Evolutionary conservation across 2,797 vertebrate species (phyloP), one percentile per base, ranked within the genome.

Genomic region (Mormyrops attenuatus): DNA sequence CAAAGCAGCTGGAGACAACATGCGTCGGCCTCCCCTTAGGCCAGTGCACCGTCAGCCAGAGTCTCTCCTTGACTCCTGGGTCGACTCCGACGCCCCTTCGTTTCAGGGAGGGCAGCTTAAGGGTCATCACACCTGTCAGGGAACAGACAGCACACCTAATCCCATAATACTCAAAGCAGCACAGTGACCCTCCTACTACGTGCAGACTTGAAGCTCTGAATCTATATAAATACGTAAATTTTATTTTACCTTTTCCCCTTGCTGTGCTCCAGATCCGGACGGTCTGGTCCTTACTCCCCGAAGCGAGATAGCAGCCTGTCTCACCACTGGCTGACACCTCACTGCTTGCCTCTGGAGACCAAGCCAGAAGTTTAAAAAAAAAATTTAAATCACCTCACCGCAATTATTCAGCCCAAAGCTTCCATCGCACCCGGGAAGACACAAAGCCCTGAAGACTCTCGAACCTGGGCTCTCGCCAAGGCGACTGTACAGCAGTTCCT

Each of bases 281-380:
- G 0, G 97, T 99, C 94, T 99, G 99, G 93, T 99, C 99, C 95
- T 97, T 98, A 95, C 99, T 99, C 63, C 99, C 98, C 0, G 99
- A 99, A 0, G 97, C 98, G 34, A 99, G 94, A 90, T 95, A 98
- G 92, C 96, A 97, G 30, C 96, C 95, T 8, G 91, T 96, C 90
- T 94, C 95, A 3, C 93, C 85, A n/a, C 90, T 93, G 52, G 95
- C 95, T 3, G 91, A 90, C 38, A 44, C 88, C 60, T 94, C 96
- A 3, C 95, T 94, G 80, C 92, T 88, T 85, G 90, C 91, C 91
- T 90, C 89, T 89, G 91, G 92, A n/a, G 41, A 80, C 38, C 6
- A 17, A 69, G 52, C 8, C 26, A 6, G 47, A 17, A 89, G 17
- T 5, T 89, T 49, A 89, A n/a, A n/a, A n/a, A n/a, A n/a, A n/a